These are phyloP conservation scores for Chlamydotis undulata DNA, from an alignment of 2,113 vertebrate genomes.

Conservation along the genomic window DNA sequence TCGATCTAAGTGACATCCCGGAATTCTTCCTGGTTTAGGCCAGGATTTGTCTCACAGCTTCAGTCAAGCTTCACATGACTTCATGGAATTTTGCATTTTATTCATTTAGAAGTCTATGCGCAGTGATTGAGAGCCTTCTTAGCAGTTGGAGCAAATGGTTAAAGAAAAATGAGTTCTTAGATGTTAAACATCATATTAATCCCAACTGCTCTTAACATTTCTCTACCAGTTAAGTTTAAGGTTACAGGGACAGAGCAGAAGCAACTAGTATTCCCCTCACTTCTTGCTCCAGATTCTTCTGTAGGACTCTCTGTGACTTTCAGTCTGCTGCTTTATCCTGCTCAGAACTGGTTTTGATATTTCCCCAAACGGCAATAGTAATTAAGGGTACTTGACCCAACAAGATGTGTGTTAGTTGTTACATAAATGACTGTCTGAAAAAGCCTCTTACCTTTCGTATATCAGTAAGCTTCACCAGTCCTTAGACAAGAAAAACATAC, in stretches of 20 bases:
- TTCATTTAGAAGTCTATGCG: not conserved
- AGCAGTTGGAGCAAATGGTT: not conserved
- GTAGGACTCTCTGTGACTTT: not conserved
- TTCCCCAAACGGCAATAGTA: not conserved
- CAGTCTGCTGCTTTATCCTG: not conserved
- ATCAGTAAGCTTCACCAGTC: not conserved
- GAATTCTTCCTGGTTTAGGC: not conserved
- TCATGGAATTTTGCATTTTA: conserved; percentile 1
- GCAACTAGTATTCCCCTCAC: not conserved
- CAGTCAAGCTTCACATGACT: not conserved
- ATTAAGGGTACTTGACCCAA: not conserved
- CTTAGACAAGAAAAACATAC: not conserved
- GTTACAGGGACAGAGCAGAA: not conserved
- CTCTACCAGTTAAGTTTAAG: not conserved
- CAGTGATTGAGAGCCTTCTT: not conserved
- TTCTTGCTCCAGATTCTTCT: not conserved
- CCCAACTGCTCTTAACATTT: not conserved
- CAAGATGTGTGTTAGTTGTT: not conserved
- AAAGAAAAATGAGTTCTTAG: not conserved
- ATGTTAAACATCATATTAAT: not conserved
- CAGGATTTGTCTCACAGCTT: not conserved
- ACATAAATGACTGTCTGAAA: not conserved
- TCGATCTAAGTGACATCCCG: not conserved
- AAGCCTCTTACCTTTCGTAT: not conserved
- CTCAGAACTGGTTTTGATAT: not conserved